Base-by-base conservation (phyloP, 1,140 invertebrate species). In the Batillaria attramentaria region DNA sequence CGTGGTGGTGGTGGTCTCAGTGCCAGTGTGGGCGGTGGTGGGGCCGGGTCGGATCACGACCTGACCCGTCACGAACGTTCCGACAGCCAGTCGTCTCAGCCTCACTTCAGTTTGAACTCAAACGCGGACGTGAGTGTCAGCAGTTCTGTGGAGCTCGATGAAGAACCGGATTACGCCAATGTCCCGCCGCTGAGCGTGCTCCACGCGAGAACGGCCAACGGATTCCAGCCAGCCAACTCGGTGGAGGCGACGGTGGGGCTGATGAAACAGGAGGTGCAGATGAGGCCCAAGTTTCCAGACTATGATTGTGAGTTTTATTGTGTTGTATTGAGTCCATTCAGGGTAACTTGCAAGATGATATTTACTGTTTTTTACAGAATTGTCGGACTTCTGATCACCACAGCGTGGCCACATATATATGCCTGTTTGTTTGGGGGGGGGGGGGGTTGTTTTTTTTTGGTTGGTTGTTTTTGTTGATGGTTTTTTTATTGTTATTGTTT, bases 111-210 rank as follows among this genome's bases (percentile, higher is more conserved):
- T 28, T 16, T 69, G 33, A 72, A 60, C 60, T 42, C 74, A 35
- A 39, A 41, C n/a, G 66, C 42, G 37, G 24, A 18, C 16, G 68
- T n/a, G 18, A n/a, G 24, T 3, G 72, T 77, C 18, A 31, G 33
- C 31, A 68, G 76, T 28, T 20, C 28, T 31, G 33, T 33, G 20
- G 70, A 78, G 33, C 28, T 77, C 13, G 85, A 88, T 39, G 86
- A 84, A 0, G 88, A 90, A 72, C 87, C 88, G 60, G 89, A 90
- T 79, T 90, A 90, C 80, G 89, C 87, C 81, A 90, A 90, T 81
- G 77, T 90, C 50, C 87, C 87, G 13, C 66, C 70, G 39, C 74
- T 37, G 18, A 35, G 69, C 65, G 69, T 75, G 68, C 16, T 70
- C 4, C 41, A 72, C 42, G 20, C 28, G 8, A 39, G 73, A 24